Base-by-base conservation (phyloP, 2,113 vertebrate genomes). In the Tinamus guttatus region DNA sequence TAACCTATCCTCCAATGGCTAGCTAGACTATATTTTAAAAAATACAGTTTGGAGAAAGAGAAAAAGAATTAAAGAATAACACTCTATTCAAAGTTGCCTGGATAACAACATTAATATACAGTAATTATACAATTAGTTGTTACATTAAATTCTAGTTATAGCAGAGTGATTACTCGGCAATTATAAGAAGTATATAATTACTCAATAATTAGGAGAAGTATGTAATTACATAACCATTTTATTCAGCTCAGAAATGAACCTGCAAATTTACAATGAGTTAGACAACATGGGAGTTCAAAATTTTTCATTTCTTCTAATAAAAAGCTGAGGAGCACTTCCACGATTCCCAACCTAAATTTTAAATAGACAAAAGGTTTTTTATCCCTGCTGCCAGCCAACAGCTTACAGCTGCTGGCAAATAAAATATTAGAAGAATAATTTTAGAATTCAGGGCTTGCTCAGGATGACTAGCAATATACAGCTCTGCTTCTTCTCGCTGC, bases 111-210 rank as follows among this genome's bases (percentile, higher is more conserved):
- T 98, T 98, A 98, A 98, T 98, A 98, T 95, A 92, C 96, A 97
- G 93, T 97, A 98, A 98, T 98, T 98, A 98, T 98, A 98, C 96
- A 98, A 98, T 98, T 98, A 98, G 98, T 98, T 98, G 97, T 98
- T 98, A 97, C 97, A 98, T 98, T 97, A 98, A 97, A 96, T 98
- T 97, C 98, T 97, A 98, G 97, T 98, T 98, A 98, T 97, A 98
- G 97, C 97, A 98, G 97, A 98, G 97, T 98, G 98, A 98, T 98
- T 98, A 98, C 97, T 97, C 68, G 85, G 98, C 97, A 98, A 98
- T 98, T 98, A 98, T 98, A 98, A 98, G 98, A 98, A 98, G 98
- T 97, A 98, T 97, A 97, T 98, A 98, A 98, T 98, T 98, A 98
- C 98, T 98, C 96, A 97, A 98, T 98, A 98, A 98, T 98, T 98